Base-by-base conservation (phyloP, 2,888 invertebrate species). In the Stomorhina lunata region DNA sequence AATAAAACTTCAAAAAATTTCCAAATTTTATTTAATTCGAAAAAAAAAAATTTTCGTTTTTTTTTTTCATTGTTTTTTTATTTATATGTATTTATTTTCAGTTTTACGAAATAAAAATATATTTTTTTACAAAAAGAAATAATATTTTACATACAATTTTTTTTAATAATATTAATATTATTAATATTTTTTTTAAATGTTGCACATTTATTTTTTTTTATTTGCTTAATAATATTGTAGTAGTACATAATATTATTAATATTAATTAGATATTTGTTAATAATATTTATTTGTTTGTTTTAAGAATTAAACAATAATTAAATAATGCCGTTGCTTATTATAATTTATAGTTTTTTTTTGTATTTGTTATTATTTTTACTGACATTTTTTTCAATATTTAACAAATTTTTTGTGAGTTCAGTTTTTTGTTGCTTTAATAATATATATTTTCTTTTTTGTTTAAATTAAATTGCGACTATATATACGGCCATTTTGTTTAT, bases 261-360 rank as follows among this genome's bases (percentile, higher is more conserved):
- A 10, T 65, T 53, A 53, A 40, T 63, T 76, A 57, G 66, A 7
- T 48, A 25, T 45, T 69, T 61, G 20, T 77, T 61, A 53, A 29
- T 68, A 68, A 27, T 76, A 12, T 32, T 45, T 45, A 20, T 32
- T 84, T 85, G 79, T 77, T 84, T 85, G 84, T 85, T 84, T 75
- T 81, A 86, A 86, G 85, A 80, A 84, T 71, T 75, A 37, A 72
- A 71, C 55, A 78, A 80, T 55, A 71, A 61, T 78, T 12, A 17
- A n/a, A n/a, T 75, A 22, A 43, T 59, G 32, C 12, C 34, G 37
- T n/a, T 25, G 15, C 43, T 50, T 6, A n/a, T n/a, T n/a, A n/a
- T n/a, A n/a, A n/a, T n/a, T n/a, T n/a, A 43, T 55, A 7, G 15
- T 22, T 22, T 25, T 25, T 25, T 59, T 63, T 34, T 73, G 20